Conservation (phyloP, 2,113 vertebrate species). For the Sebastes fasciatus region DNA sequence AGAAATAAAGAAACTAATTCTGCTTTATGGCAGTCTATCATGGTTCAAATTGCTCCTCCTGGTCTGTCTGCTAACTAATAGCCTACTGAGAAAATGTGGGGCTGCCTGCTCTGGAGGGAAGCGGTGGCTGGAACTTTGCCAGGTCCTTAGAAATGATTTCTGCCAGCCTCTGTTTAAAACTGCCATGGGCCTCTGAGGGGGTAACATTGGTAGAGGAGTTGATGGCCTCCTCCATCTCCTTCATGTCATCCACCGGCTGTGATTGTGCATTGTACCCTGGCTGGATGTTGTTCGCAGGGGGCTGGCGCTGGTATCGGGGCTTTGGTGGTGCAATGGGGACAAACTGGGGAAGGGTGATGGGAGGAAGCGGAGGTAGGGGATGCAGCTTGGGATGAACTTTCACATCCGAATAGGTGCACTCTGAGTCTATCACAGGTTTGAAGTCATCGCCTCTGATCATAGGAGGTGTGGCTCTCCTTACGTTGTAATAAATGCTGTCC, state of each 20-base stretch:
- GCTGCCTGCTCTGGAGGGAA: slow-evolving; percentile 34
- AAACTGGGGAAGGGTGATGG: background rate
- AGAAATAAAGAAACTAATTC: slow-evolving; percentile 53
- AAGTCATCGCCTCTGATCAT: background rate
- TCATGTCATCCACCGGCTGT: slow-evolving; percentile 25
- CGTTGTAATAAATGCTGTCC: slow-evolving; percentile 54
- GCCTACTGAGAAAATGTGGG: slow-evolving; percentile 54
- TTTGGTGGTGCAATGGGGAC: background rate
- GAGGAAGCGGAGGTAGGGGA: background rate
- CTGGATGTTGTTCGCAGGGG: slow-evolving; percentile 19
- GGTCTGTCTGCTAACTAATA: slow-evolving; percentile 53
- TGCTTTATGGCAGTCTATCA: slow-evolving; percentile 54
- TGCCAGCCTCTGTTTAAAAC: slow-evolving; percentile 83
- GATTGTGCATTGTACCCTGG: slow-evolving; percentile 30
- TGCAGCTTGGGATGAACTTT: background rate
- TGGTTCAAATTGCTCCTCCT: slow-evolving; percentile 40
- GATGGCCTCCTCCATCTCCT: slow-evolving; percentile 51
- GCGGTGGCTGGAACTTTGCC: slow-evolving; percentile 68
- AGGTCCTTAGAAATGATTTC: slow-evolving; percentile 79
- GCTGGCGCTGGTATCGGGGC: slow-evolving; percentile 22
- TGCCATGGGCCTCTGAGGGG: slow-evolving; percentile 57
- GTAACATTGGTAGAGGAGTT: slow-evolving; percentile 15
- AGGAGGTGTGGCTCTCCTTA: slow-evolving; percentile 22
- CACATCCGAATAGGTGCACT: slow-evolving; percentile 44
- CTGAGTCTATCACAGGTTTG: background rate